Evolutionary conservation across 2,888 invertebrate species (phyloP).

Genomic region (Geophilus truncorum): DNA sequence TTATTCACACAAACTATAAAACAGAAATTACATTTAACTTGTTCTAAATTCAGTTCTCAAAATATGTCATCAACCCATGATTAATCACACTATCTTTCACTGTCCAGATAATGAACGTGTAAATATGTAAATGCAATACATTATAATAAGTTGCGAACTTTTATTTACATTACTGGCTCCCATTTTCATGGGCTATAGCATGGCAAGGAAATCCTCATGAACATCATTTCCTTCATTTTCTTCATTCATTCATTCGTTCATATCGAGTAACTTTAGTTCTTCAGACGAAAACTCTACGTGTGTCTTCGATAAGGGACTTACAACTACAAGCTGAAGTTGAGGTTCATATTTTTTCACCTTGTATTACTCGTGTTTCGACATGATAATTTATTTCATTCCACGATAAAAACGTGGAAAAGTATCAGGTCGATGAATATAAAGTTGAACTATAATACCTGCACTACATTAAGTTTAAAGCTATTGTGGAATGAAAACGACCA

Average conservation of each 20-base stretch:
- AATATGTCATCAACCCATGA: background rate
- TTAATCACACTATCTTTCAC: background rate
- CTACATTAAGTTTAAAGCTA: background rate
- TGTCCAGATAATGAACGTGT: too few relatives aligned
- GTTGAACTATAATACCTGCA: background rate
- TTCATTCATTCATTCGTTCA: background rate
- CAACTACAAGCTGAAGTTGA: too few relatives aligned
- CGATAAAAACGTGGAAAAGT: too few relatives aligned
- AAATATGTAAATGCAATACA: background rate
- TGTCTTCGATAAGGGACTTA: too few relatives aligned
- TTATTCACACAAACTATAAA: background rate
- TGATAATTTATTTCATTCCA: too few relatives aligned
- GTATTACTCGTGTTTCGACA: too few relatives aligned
- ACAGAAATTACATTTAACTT: background rate
- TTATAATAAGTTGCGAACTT: background rate
- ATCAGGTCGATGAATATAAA: too few relatives aligned
- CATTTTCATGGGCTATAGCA: background rate
- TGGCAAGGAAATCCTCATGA: conserved; percentile 8
- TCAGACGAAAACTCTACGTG: background rate
- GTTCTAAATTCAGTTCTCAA: background rate
- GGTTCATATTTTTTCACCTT: too few relatives aligned
- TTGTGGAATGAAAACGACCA: conserved; percentile 14
- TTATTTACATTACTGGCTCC: too few relatives aligned
- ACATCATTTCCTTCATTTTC: background rate
- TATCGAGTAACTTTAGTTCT: background rate